Evolutionary conservation across 2,888 invertebrate species (phyloP).

Genomic region (Brachylomia viminalis): DNA sequence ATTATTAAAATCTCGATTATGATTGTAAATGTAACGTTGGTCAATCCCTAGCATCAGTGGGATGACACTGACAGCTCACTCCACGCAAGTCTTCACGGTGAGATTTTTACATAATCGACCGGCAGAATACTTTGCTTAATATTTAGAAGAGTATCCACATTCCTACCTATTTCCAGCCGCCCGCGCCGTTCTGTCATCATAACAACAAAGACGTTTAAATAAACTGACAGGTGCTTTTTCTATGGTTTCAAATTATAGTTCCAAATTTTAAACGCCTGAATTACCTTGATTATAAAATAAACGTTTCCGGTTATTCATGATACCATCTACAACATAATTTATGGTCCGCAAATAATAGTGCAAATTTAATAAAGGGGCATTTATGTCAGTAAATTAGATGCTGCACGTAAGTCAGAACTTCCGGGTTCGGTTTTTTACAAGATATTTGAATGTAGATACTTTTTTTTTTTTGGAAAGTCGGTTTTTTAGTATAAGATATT

Average conservation of each 20-base stretch:
- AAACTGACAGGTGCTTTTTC: slow-evolving; percentile 8
- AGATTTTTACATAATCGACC: too few species aligned
- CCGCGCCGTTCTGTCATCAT: background rate
- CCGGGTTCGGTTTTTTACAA: slow-evolving; percentile 4
- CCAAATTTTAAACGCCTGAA: slow-evolving; percentile 37
- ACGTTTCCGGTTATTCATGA: slow-evolving; percentile 49
- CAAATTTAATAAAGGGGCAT: slow-evolving; percentile 46
- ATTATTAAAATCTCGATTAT: too few species aligned
- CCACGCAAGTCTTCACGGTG: too few species aligned
- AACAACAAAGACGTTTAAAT: background rate
- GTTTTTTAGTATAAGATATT: background rate
- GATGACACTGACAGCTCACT: too few species aligned
- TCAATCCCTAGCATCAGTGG: too few species aligned
- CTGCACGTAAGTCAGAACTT: slow-evolving; percentile 15
- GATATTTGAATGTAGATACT: background rate
- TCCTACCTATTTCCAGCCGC: background rate
- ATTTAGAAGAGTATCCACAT: background rate
- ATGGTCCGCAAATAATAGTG: slow-evolving; percentile 33
- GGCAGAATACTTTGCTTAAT: background rate
- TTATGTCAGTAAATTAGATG: slow-evolving; percentile 36
- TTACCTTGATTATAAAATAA: slow-evolving; percentile 52
- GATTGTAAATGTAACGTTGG: too few species aligned
- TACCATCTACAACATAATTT: slow-evolving; percentile 39
- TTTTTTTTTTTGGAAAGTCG: background rate
- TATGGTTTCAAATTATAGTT: slow-evolving; percentile 38